Conservation (phyloP, 2,888 invertebrate genomes). For the Lasioglossum leucozonium region DNA sequence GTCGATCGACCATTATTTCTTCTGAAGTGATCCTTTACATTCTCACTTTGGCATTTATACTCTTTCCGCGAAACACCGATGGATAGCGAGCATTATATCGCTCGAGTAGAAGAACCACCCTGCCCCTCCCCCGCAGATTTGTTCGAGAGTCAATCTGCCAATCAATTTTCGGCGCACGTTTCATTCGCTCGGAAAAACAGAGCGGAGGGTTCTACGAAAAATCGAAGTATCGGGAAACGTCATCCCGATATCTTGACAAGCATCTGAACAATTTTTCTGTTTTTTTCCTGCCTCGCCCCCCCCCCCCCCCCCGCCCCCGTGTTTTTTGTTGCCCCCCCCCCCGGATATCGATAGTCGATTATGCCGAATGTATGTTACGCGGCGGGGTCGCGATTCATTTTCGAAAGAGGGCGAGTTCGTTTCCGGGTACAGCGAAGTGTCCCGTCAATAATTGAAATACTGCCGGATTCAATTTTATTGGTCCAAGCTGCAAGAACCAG, state of each 20-base stretch:
- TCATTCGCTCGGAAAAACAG: slow-evolving; percentile 7
- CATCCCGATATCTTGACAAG: slow-evolving; percentile 21
- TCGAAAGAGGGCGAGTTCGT: slow-evolving; percentile 2
- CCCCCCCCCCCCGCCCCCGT: too few species aligned
- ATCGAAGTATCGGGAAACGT: neutral
- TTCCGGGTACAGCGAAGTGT: slow-evolving; percentile 21
- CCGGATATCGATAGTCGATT: neutral
- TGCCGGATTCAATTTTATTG: slow-evolving; percentile 15
- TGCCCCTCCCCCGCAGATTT: neutral
- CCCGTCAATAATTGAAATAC: slow-evolving; percentile 18
- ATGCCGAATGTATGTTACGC: neutral
- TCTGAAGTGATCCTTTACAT: neutral
- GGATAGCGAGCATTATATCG: neutral
- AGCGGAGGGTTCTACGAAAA: neutral
- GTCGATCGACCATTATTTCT: neutral
- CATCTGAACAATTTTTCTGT: neutral
- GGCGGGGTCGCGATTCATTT: slow-evolving; percentile 19
- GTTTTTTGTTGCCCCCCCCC: too few species aligned
- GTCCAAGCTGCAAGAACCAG: neutral
- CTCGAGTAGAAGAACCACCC: neutral
- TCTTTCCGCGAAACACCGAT: neutral
- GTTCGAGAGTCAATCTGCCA: slow-evolving; percentile 14
- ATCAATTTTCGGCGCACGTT: neutral
- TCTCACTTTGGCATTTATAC: neutral
- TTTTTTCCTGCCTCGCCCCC: neutral